phyloP scores from a whole-genome alignment of 2,113 vertebrate species.

The Eptesicus fuscus region DNA sequence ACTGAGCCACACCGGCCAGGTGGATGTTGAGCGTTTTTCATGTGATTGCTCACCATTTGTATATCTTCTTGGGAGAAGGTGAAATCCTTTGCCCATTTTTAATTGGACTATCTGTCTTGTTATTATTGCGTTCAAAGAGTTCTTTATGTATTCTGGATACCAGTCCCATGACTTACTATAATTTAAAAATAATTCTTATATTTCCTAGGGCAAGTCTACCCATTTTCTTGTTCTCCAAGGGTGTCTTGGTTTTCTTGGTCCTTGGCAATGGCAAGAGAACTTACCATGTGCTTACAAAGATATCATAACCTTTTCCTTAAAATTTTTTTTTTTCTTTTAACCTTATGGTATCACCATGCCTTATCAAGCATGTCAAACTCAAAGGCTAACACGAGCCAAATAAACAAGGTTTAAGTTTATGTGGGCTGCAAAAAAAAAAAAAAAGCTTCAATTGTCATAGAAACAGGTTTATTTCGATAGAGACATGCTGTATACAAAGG shows the following conservation, averaged over 20 bases:
- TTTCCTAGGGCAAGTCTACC: background rate
- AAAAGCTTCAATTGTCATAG: too few relatives aligned
- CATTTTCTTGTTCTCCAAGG: background rate
- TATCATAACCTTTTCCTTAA: background rate
- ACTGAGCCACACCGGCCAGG: background rate
- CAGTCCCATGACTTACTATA: background rate
- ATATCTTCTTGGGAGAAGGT: background rate
- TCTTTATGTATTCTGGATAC: background rate
- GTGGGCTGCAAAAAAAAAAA: too few relatives aligned
- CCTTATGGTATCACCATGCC: background rate
- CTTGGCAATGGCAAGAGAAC: background rate
- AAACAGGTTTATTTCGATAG: too few relatives aligned
- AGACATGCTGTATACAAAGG: too few relatives aligned
- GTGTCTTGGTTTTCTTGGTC: background rate
- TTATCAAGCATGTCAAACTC: background rate
- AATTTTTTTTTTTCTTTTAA: background rate
- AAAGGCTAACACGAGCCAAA: too few relatives aligned
- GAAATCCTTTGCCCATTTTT: background rate
- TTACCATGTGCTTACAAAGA: background rate
- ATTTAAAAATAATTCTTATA: conserved; percentile 21
- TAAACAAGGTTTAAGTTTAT: too few relatives aligned
- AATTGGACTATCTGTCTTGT: background rate
- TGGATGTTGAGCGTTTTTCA: background rate
- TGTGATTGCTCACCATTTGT: background rate
- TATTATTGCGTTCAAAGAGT: background rate